Percentiles rank a stretch among this genome's conserved stretches.
These are phyloP conservation scores for Lordiphosa collinella DNA, from an alignment of 1,140 invertebrate species.

Conservation along the genomic window DNA sequence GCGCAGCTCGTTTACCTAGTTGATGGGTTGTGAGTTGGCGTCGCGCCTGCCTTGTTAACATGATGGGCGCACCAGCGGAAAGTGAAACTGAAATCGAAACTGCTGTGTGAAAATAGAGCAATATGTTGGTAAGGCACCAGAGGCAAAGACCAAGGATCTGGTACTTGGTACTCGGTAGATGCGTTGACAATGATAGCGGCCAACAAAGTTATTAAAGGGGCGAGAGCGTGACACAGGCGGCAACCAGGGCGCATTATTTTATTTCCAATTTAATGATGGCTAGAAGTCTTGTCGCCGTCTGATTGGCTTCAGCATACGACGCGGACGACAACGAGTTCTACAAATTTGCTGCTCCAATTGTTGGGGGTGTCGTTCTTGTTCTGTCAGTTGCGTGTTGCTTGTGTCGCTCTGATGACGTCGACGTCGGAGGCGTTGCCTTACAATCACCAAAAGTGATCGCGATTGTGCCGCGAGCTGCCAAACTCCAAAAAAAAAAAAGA, in stretches of 20 bases:
- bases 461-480: constrained; percentile 52
- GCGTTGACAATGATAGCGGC: constrained; percentile 48
- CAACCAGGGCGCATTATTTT: constrained; percentile 60
- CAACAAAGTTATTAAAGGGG: constrained; percentile 65
- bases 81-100: constrained; percentile 76
- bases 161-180: constrained; percentile 27
- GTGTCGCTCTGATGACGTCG: constrained; percentile 52
- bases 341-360: constrained; percentile 53
- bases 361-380: constrained; percentile 36
- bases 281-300: constrained; percentile 37
- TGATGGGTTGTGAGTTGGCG: constrained; percentile 35
- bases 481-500: constrained; percentile 54
- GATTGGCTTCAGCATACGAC: constrained; percentile 49
- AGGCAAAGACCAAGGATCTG: constrained; percentile 1
- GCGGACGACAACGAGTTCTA: constrained; percentile 19
- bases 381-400: constrained; percentile 53
- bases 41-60: constrained; percentile 56
- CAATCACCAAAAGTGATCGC: constrained; percentile 72
- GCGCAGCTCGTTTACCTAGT: constrained; percentile 55
- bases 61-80: constrained; percentile 59
- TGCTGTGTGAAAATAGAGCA: constrained; percentile 68
- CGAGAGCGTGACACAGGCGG: constrained; percentile 48
- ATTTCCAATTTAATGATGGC: constrained; percentile 75
- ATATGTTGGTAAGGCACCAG: constrained; percentile 63
- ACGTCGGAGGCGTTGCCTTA: constrained; percentile 62